Evolutionary conservation across 2,888 invertebrate species (phyloP), one percentile per base, ranked within the genome.

Genomic region (Cephus sareptanus): DNA sequence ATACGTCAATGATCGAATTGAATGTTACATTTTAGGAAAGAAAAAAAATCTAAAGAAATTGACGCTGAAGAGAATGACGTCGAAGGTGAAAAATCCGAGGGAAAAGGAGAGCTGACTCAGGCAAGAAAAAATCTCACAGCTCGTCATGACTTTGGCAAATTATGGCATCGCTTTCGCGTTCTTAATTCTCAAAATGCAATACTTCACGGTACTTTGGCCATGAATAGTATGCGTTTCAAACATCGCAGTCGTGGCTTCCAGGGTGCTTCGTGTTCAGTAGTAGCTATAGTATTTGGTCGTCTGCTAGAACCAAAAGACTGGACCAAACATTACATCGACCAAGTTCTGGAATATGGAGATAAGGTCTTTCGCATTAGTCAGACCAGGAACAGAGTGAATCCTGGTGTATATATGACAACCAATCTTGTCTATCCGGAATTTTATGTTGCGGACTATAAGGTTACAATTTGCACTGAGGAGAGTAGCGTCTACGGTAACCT

Each of bases 401-500:
- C 84, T 1, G 83, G 84, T 73, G 80, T 81, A 9, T 88, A 88
- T 77, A 82, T 89, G 82, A 86, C 81, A 11, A 76, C 88, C 1
- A 83, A 40, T 11, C 77, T 87, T 40, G 81, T 90, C 11, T 80
- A 84, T 69, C 86, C 88, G 0, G 90, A 91, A 69, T 90, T 91
- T 79, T 88, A 85, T 77, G 82, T 90, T 11, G 87, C 86, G 15
- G 87, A 87, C 70, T 88, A 88, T 79, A 89, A 90, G 70, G 83
- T 88, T 9, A 56, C 81, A 4, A 81, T 89, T 0, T 88, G 89
- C 69, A 80, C 89, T 13, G 87, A 90, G 35, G 81, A 83, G 3
- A 87, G 83, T 11, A 83, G 80, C 1, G 81, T 88, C 13, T 85
- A 81, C 4, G 90, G 90, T 0, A 89, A 89, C 76, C 79, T 90